phyloP scores from a whole-genome alignment of 2,888 invertebrate species.

The Muscina levida region DNA sequence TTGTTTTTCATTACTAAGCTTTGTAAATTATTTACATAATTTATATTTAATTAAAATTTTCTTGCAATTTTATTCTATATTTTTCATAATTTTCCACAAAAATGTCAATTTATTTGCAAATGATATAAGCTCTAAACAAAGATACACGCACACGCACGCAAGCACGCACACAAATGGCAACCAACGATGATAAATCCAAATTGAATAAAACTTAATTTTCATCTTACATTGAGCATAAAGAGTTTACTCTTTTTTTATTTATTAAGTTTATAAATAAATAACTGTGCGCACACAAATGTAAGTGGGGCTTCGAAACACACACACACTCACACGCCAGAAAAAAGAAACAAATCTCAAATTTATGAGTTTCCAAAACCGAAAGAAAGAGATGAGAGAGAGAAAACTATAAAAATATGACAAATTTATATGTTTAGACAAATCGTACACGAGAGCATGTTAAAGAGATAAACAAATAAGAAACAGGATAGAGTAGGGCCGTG shows the following conservation, averaged over 20 bases:
- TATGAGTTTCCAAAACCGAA: conserved; percentile 31
- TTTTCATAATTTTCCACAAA: conserved; percentile 12
- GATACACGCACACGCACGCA: no score
- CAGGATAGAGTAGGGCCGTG: conserved; percentile 8
- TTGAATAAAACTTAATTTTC: conserved; percentile 39
- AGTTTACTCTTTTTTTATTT: conserved; percentile 40
- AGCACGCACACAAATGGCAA: no score
- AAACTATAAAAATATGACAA: conserved; percentile 51
- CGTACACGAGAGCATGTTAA: neutral
- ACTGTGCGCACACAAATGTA: no score
- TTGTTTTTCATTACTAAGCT: no score
- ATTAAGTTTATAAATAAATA: conserved; percentile 53
- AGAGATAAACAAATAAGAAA: conserved; percentile 26
- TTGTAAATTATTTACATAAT: no score
- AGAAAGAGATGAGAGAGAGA: conserved; percentile 12
- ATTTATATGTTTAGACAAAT: conserved; percentile 54
- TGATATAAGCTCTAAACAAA: neutral
- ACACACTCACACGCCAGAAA: neutral
- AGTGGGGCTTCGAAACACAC: no score
- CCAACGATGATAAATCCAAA: conserved; percentile 9
- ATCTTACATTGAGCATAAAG: conserved; percentile 29
- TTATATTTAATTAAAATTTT: conserved; percentile 18
- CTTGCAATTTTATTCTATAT: conserved; percentile 8
- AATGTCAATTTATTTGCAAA: conserved; percentile 1
- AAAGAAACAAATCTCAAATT: conserved; percentile 48